phyloP scores from a whole-genome alignment of 2,888 invertebrate genomes.

The Pyrochroa serraticornis region DNA sequence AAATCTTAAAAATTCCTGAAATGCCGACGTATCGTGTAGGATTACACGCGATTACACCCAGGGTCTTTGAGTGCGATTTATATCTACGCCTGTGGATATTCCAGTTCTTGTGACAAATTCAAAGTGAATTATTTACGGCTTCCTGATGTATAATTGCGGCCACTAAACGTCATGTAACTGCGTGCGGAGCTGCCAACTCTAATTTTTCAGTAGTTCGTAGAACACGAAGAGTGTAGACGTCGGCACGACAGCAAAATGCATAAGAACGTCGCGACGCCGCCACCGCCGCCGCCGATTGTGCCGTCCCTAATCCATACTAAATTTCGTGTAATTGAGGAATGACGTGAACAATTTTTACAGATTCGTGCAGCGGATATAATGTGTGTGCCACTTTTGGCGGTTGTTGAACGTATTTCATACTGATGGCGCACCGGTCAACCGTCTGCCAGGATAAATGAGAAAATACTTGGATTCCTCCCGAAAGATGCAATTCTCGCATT shows the following conservation, averaged over 20 bases:
- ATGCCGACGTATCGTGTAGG: constrained; percentile 15
- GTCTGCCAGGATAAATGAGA: too few species aligned
- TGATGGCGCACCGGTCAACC: too few species aligned
- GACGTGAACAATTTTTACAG: constrained; percentile 14
- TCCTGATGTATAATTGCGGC: constrained; percentile 51
- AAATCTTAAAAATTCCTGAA: constrained; percentile 20
- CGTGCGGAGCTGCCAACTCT: constrained; percentile 49
- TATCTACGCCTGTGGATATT: constrained; percentile 24
- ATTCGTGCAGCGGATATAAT: not conserved
- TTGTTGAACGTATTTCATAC: too few species aligned
- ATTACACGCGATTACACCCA: constrained; percentile 19
- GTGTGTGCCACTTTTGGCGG: too few species aligned
- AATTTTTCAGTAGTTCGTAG: constrained; percentile 48
- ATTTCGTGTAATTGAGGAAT: constrained; percentile 6
- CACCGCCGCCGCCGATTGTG: constrained; percentile 2
- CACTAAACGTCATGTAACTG: constrained; percentile 50
- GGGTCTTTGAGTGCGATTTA: constrained; percentile 23
- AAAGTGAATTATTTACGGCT: constrained; percentile 49
- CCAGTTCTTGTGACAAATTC: constrained; percentile 42
- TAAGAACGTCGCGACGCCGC: not conserved
- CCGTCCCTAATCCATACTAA: not conserved
- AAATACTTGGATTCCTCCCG: too few species aligned
- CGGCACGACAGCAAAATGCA: constrained; percentile 12
- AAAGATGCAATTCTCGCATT: too few species aligned
- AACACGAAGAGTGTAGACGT: constrained; percentile 35